Percentiles rank a stretch among this genome's conserved stretches.
These are phyloP conservation scores for Trichoplax adhaerens DNA, from an alignment of 37 sponge, comb jelly and placozoan genomes.

Conservation along the genomic window DNA sequence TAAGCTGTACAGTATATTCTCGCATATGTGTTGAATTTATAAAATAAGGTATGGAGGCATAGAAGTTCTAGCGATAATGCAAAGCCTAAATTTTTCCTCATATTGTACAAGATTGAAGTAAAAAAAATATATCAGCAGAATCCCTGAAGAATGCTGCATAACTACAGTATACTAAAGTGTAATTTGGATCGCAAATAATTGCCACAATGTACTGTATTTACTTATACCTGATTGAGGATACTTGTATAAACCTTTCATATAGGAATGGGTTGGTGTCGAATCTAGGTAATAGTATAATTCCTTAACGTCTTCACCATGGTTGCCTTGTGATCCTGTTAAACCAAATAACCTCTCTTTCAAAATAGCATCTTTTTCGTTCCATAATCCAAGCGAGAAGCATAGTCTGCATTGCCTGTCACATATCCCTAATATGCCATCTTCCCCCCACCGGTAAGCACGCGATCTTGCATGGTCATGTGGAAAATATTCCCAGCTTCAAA, in stretches of 20 bases:
- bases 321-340: conserved; percentile 72
- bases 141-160: too few species aligned
- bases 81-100: too few species aligned
- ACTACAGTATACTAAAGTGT: not conserved
- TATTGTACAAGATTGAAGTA: too few species aligned
- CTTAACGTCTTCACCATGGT: conserved; percentile 90
- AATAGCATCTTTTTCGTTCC: conserved; percentile 88
- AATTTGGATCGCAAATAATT: conserved; percentile 3
- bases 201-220: not conserved
- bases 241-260: conserved; percentile 88
- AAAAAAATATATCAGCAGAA: too few species aligned
- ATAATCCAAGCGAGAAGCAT: conserved; percentile 67
- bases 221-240: conserved; percentile 42
- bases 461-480: conserved; percentile 89
- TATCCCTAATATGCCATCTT: conserved; percentile 84
- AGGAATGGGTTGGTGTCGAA: conserved; percentile 91
- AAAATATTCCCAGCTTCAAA: conserved; percentile 77
- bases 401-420: conserved; percentile 81
- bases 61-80: too few species aligned
- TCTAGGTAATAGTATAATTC: conserved; percentile 94
- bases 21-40: too few species aligned
- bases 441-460: conserved; percentile 91
- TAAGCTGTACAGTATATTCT: too few species aligned
- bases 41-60: too few species aligned
- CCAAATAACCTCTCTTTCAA: conserved; percentile 90